Base-by-base conservation (phyloP, 2,113 vertebrate genomes). In the Poeciliopsis retropinna region DNA sequence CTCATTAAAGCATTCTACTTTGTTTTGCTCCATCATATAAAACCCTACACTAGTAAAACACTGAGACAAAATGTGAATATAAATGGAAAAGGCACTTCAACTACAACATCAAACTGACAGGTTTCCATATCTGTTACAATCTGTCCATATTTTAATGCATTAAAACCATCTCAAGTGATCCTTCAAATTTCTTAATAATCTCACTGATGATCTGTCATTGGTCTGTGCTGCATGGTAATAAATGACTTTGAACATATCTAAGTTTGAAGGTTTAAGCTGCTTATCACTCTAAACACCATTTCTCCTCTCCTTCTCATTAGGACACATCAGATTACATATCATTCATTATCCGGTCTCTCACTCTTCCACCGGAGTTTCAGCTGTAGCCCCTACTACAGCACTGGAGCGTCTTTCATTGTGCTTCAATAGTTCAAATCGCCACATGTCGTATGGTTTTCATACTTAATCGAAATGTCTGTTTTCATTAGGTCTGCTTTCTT, bases 261-360 rank as follows among this genome's bases (percentile, higher is more conserved):
- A 62, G 51, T 63, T 51, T 25, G 54, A 32, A n/a, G 8, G 31
- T 54, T 31, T 64, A 62, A 76, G 17, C 25, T 39, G 11, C n/a
- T 76, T 30, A 63, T 63, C 30, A 27, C 62, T 25, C 32, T 27
- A 32, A 62, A 67, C 32, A 47, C 34, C 17, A 61, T 67, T 27
- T 61, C 28, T 67, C 5, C 54, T 75, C 64, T 32, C 60, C 57
- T 76, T 32, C 5, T 69, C 66, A 68, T 47, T 67, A 63, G 66
- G 57, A 69, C 51, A 34, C 39, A 63, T 54, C 75, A 57, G 19
- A 57, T 34, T 64, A 70, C 27, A 51, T 34, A 57, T 39, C 44
- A 19, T 64, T 37, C 47, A 51, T 22, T 22, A 51, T 19, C 5
- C 19, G 47, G 19, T 37, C 66, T 63, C 60, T 27, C 66, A 62